Percentiles rank a stretch among this genome's conserved stretches.
Conservation (phyloP, 92 coral and sea anemone species). For the Hydrozoanthus gracilis region DNA sequence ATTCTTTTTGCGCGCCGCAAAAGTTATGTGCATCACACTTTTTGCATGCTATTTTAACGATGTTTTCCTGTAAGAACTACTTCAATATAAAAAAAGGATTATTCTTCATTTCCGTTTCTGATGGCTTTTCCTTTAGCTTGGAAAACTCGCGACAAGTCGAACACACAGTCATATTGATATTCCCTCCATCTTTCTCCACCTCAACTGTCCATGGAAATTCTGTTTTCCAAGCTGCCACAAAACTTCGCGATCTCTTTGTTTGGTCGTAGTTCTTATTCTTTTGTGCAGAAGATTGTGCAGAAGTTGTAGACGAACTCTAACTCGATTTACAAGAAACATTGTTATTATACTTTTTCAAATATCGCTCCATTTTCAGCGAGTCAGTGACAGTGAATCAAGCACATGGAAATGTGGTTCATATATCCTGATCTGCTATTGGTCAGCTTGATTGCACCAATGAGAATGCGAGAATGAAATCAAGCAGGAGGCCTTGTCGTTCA, state of each 20-base stretch:
- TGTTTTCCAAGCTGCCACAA: conserved; percentile 46
- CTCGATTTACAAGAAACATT: conserved; percentile 13
- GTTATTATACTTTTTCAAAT: conserved; percentile 35
- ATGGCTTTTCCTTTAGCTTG: conserved; percentile 15
- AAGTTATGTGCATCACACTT: conserved; percentile 29
- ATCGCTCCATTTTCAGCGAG: conserved; percentile 48
- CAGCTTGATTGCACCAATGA: not conserved
- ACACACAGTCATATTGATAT: conserved; percentile 8
- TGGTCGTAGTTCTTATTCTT: conserved; percentile 45
- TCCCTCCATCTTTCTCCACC: conserved; percentile 7
- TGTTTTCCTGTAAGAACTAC: conserved; percentile 27
- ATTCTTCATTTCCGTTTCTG: conserved; percentile 23
- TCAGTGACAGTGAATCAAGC: not conserved
- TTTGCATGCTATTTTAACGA: conserved; percentile 30
- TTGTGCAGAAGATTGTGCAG: conserved; percentile 22
- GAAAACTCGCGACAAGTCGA: not conserved
- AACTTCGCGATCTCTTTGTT: conserved; percentile 39
- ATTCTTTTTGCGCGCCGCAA: conserved; percentile 28
- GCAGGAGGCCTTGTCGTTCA: not conserved
- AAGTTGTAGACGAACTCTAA: not conserved
- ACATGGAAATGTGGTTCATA: conserved; percentile 7
- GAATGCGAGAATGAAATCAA: not conserved
- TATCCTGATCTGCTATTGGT: not conserved
- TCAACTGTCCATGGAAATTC: conserved; percentile 51
- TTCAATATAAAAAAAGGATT: conserved; percentile 43